Base-by-base conservation (phyloP, 2,888 invertebrate genomes). In the Pemphredon lugubris region DNA sequence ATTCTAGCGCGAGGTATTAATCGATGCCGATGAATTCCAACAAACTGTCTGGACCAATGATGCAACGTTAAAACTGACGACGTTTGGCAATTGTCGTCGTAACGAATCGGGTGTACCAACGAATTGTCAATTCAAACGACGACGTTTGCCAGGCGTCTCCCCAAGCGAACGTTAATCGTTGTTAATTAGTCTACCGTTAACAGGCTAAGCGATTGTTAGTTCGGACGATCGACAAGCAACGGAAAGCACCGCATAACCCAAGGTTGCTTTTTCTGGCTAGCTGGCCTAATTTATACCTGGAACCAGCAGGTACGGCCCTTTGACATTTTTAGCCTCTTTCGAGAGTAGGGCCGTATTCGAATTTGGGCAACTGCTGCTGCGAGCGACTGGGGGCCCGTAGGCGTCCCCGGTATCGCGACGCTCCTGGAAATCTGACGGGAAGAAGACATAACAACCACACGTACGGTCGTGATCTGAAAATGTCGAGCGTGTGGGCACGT, bases 271-370 rank as follows among this genome's bases (percentile, higher is more conserved):
- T 50, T 50, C 45, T 73, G 73, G 82, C 83, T 16, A 55, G 77
- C 84, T 88, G 85, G 85, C 87, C 84, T 86, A 86, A 81, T 66
- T 84, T 90, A 90, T 91, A 92, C 92, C 92, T 92, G 92, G 91
- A 87, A 92, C 90, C 80, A 92, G 90, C 83, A 91, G 90, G 88
- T 92, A 92, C 73, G 91, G 91, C 86, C 92, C 92, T 88, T 92
- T 92, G 83, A 90, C 90, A 85, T 90, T 91, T 87, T 90, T 90
- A 57, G 90, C 86, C 75, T 90, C 88, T 87, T 87, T 90, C 72
- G 86, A 88, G 50, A 90, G 85, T 60, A 89, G 86, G 42, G 89
- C 85, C 70, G 89, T 88, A 81, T 89, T 89, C 71, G 90, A 86
- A 80, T 88, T 87, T 20, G 90, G 90, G 65, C 90, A 89, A 83